A percentile compares a stretch with the other conserved stretches of the same genome.
phyloP scores from a whole-genome alignment of 2,888 invertebrate genomes.

The Leptothorax acervorum region DNA sequence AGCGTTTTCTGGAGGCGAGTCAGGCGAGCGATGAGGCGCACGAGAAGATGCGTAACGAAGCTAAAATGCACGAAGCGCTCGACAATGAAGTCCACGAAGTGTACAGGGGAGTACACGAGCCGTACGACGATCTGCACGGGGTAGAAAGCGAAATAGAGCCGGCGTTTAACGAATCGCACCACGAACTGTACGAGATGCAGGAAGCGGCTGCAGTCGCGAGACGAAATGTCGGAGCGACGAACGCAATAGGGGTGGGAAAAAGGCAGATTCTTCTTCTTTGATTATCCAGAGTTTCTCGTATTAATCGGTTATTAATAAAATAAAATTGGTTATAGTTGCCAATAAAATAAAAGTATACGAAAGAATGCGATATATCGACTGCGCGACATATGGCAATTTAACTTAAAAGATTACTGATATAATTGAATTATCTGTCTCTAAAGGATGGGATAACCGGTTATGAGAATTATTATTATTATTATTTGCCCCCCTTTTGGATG shows the following conservation, averaged over 20 bases:
- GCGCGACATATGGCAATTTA: neutral
- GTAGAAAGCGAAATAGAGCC: neutral
- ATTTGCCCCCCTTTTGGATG: neutral
- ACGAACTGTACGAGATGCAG: neutral
- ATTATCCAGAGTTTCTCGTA: neutral
- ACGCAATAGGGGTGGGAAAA: neutral
- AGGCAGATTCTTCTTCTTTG: neutral
- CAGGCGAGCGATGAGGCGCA: neutral
- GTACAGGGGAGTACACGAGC: neutral
- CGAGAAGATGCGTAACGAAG: neutral
- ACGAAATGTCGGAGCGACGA: neutral
- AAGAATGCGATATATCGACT: neutral
- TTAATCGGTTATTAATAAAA: neutral
- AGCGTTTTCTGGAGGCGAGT: neutral
- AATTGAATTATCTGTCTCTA: neutral
- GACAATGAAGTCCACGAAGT: constrained; percentile 4
- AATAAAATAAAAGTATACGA: neutral
- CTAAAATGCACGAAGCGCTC: neutral
- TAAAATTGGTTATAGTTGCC: neutral
- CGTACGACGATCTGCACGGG: neutral
- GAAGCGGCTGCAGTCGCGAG: neutral
- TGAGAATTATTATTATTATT: neutral
- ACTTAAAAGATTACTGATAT: neutral
- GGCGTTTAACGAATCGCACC: neutral
- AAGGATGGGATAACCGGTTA: neutral